Base-by-base conservation (phyloP, 2,113 vertebrate genomes). In the Mastomys natalensis region DNA sequence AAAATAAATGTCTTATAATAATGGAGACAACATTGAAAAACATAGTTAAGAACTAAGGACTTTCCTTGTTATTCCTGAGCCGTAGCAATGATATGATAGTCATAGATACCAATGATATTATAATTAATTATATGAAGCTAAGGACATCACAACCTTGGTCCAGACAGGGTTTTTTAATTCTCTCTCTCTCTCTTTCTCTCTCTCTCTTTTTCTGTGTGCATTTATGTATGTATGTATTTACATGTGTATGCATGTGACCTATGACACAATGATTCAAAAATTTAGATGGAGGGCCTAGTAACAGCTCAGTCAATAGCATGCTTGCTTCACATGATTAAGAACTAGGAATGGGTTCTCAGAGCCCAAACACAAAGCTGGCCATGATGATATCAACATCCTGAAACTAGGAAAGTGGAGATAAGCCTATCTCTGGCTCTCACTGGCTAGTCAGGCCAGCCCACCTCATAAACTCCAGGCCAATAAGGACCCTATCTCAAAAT, bases 1-100 rank as follows among this genome's bases (percentile, higher is more conserved):
- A 98, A 95, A 92, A 37, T 55, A 64, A 64, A 88, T 45, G 11
- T 21, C 19, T 40, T 37, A 53, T 85, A 85, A 51, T 55, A 81
- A 66, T 62, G n/a, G 76, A 85, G 60, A 22, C n/a, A 80, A n/a
- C 6, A 73, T 24, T 43, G 34, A 43, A 94, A 74, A 55, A 15
- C 45, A 66, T 16, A 77, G 53, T 87, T 87, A 92, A 66, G 74
- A 91, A 26, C 64, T 82, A 85, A 87, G 29, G 43, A 31, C 6
- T 81, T 87, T 12, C 3, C 7, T 11, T 62, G 7, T 13, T 24
- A 13, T 11, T 51, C 10, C 22, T 43, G 19, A 95, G 12, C 8
- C 74, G 62, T n/a, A 26, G 40, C 16, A 53, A 89, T 11, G 51
- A 48, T 7, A 48, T 48, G 48, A 51, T 51, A 82, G 24, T 37